phyloP scores from a whole-genome alignment of 2,113 vertebrate species.

The Fukomys damarensis region DNA sequence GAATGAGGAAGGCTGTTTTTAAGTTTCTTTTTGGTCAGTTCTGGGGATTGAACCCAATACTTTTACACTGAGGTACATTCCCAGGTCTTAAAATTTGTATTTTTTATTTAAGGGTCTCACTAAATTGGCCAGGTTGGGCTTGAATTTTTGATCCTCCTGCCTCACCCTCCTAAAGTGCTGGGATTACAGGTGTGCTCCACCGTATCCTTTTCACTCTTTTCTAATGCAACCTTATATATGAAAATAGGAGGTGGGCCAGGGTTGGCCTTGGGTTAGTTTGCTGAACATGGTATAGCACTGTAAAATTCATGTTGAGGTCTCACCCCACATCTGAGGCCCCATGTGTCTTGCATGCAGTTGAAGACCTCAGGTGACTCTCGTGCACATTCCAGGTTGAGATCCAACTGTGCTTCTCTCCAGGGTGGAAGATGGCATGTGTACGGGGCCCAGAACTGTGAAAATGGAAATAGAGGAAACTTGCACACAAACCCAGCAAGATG shows the following conservation, averaged over 20 bases:
- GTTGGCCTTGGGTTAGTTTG: not conserved
- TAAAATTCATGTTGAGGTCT: not conserved
- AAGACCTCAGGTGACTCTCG: not conserved
- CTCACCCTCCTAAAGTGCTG: not conserved
- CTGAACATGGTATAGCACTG: too few relatives aligned
- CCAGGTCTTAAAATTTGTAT: not conserved
- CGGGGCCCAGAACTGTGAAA: not conserved
- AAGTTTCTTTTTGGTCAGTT: not conserved
- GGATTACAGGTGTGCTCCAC: not conserved
- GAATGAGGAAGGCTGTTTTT: not conserved
- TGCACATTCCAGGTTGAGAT: not conserved
- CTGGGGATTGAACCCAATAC: not conserved
- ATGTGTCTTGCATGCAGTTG: accelerated
- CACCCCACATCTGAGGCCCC: not conserved
- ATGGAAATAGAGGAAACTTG: not conserved
- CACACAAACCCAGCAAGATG: not conserved
- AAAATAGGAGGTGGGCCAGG: not conserved
- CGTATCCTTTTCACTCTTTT: not conserved
- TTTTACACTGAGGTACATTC: not conserved
- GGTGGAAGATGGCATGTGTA: not conserved
- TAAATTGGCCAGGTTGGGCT: not conserved
- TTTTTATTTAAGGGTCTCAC: not conserved
- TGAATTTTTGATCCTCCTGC: not conserved
- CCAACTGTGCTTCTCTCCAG: not conserved
- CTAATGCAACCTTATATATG: not conserved